Evolutionary conservation across 2,797 vertebrate genomes (phyloP), one percentile per base, ranked within the genome.

Genomic region (Channallabes apus): DNA sequence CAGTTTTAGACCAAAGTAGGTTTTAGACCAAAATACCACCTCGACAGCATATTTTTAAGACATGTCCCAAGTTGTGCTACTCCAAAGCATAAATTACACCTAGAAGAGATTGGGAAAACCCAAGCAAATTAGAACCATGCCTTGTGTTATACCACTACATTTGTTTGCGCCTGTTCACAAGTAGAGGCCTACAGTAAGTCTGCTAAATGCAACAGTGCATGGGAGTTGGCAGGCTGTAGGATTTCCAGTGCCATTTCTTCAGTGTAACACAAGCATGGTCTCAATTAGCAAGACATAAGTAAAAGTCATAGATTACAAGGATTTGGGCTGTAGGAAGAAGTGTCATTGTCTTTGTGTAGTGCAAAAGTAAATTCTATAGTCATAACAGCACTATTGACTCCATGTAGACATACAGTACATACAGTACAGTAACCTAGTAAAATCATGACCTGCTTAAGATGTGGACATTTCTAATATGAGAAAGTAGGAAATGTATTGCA

Each of bases 351-450:
- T 41, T 41, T 41, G 38, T 41, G 38, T 41, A 41, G 38, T 41
- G 38, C 38, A 41, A 41, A 41, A 41, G 38, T 41, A 41, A 41
- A 6, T 41, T 41, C 38, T 41, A 7, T 41, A 41, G 38, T 41
- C 38, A 41, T 41, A 82, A 75, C 62, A 86, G 69, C 38, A 82
- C 56, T 56, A 59, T 29, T 65, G 35, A 17, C 22, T n/a, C 58
- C 46, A 80, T 32, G 5, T 84, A 15, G n/a, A 84, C 64, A 58
- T 54, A 24, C 77, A 81, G 41, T 64, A 24, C 77, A 81, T 24
- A 76, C 14, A 69, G 7, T 80, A 18, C n/a, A n/a, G n/a, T n/a
- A n/a, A 83, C 32, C 11, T 62, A 22, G 61, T 82, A 61, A 82
- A 85, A 64, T 38, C 83, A 58, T 56, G 61, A 56, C 27, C 54